phyloP scores from a whole-genome alignment of 2,797 vertebrate genomes.

The Coilia nasus region DNA sequence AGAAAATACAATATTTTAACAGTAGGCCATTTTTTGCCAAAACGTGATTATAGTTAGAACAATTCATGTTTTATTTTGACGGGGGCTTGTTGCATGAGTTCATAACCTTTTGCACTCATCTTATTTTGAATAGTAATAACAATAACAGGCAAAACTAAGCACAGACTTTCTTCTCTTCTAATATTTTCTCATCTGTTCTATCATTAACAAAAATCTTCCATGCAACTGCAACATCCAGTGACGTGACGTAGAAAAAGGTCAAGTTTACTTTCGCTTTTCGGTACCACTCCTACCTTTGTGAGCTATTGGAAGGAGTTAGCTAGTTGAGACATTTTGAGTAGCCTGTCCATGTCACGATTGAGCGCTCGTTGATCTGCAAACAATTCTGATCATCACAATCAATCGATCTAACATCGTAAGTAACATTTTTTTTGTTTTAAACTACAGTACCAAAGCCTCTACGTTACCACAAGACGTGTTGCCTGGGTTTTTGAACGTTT shows the following conservation, averaged over 20 bases:
- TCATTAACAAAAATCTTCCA: not conserved
- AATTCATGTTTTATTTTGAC: too few relatives aligned
- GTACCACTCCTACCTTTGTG: constrained; percentile 23
- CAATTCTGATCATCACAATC: not conserved
- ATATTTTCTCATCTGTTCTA: not conserved
- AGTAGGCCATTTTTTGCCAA: too few relatives aligned
- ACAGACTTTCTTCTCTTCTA: too few relatives aligned
- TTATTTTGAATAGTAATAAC: too few relatives aligned
- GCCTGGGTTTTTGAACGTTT: not conserved
- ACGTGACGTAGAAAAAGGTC: not conserved
- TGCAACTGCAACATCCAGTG: not conserved
- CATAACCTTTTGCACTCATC: too few relatives aligned
- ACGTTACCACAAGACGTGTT: not conserved
- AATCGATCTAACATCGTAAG: not conserved
- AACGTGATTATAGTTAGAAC: too few relatives aligned
- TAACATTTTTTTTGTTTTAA: not conserved
- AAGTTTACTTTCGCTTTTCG: constrained; percentile 17
- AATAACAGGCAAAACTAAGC: too few relatives aligned
- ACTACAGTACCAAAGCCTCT: not conserved
- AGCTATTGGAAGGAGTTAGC: not conserved
- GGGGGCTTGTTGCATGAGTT: too few relatives aligned
- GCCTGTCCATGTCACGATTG: not conserved
- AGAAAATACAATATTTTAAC: too few relatives aligned
- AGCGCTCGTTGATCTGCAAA: not conserved
- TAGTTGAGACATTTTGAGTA: constrained; percentile 7